Evolutionary conservation across 2,888 invertebrate species (phyloP).

Genomic region (Philonicus albiceps): DNA sequence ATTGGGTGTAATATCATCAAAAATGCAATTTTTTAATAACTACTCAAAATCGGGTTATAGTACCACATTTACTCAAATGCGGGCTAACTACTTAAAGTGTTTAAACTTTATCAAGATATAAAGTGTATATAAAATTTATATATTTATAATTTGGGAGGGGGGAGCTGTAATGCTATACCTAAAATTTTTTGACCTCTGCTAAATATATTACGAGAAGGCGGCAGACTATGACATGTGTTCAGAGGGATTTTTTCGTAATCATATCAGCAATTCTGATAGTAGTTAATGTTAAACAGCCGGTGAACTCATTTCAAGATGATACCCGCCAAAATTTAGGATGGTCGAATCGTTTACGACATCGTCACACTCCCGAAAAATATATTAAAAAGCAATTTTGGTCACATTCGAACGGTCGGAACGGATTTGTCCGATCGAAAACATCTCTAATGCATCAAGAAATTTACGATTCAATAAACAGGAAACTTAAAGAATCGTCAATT

Average conservation of each 20-base stretch:
- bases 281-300: background rate
- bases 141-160: background rate
- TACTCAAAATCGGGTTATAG: background rate
- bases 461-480: background rate
- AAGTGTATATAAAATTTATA: background rate
- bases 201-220: background rate
- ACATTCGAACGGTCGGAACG: background rate
- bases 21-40: background rate
- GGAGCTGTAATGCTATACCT: background rate
- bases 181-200: background rate
- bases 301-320: slow-evolving; percentile 9
- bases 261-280: background rate
- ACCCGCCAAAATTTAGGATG: background rate
- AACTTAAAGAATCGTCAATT: background rate
- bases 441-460: background rate
- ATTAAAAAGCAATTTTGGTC: background rate
- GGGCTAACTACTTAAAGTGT: background rate
- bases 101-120: background rate
- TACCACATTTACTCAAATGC: background rate
- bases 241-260: slow-evolving; percentile 22
- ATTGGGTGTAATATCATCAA: background rate
- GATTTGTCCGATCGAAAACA: background rate
- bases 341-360: slow-evolving; percentile 7
- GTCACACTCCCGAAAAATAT: background rate
- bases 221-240: slow-evolving; percentile 36